Evolutionary conservation across 1,140 invertebrate species (phyloP).

Genomic region (Drosophila teissieri): DNA sequence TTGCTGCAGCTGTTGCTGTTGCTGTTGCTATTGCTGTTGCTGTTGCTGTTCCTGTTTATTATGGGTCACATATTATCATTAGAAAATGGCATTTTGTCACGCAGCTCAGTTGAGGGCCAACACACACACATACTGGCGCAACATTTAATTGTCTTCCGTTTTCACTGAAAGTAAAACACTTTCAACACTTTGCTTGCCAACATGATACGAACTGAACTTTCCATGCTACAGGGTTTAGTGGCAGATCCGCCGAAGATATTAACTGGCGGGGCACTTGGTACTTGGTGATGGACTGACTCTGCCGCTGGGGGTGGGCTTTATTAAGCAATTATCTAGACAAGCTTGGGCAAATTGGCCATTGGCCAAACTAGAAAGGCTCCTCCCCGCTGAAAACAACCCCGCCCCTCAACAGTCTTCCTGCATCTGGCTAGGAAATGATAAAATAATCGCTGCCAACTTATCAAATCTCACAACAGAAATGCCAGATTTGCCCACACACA

Average conservation of each 20-base stretch:
- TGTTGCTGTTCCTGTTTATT: constrained; percentile 56
- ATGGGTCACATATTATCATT: constrained; percentile 82
- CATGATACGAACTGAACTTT: constrained; percentile 36
- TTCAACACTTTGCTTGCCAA: constrained; percentile 43
- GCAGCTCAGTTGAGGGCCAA: constrained; percentile 57
- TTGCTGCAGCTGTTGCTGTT: constrained; percentile 69
- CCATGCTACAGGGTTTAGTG: constrained; percentile 46
- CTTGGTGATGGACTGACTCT: not conserved
- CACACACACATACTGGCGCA: constrained; percentile 13
- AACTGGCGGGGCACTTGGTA: not conserved
- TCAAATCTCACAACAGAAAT: constrained; percentile 76
- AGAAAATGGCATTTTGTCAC: constrained; percentile 84
- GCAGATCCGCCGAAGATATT: constrained; percentile 29
- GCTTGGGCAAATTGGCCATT: constrained; percentile 67
- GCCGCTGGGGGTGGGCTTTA: constrained; percentile 59
- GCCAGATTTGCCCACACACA: constrained; percentile 39
- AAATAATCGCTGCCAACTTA: constrained; percentile 83
- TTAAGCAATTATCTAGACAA: constrained; percentile 69
- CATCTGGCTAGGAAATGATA: constrained; percentile 71
- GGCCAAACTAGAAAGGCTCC: constrained; percentile 55
- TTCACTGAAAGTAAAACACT: constrained; percentile 55
- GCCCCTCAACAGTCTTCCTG: constrained; percentile 11
- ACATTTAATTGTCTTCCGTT: constrained; percentile 54
- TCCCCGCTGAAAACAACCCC: constrained; percentile 2
- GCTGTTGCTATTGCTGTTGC: constrained; percentile 46